Evolutionary conservation across 2,797 vertebrate genomes (phyloP), one percentile per base, ranked within the genome.

Genomic region (Leucoraja ocellata): DNA sequence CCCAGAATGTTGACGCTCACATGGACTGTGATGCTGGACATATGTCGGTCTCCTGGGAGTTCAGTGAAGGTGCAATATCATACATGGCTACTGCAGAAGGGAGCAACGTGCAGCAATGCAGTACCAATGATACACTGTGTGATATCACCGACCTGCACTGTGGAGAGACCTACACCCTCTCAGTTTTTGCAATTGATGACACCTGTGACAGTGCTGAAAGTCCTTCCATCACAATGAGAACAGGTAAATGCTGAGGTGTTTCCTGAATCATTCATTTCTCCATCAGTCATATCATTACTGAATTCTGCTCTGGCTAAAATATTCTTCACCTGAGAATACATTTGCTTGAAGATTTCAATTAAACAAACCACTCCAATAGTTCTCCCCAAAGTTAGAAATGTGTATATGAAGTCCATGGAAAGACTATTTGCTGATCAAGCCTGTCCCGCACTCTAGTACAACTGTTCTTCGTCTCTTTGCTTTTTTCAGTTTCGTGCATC

Each of bases 171-270:
- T 93, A 93, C 54, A 93, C 39, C n/a, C 23, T 93, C n/a, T 80
- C 93, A 23, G 93, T 93, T n/a, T 18, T 1, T 36, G 74, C 76
- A 7, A 76, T 63, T 1, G 97, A 97, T 94, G n/a, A 94, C 2
- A 36, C 95, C 94, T 97, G 97, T 94, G 0, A 14, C 78, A 96
- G 95, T 28, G 88, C 84, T 36, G 63, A 94, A 18, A 96, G 94
- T 94, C 84, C 54, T 84, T 94, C 93, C 94, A 95, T 97, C 93
- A 91, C 95, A 68, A 94, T 97, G 0, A 94, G 95, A 93, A 97
- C 96, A 96, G 96, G 97, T 97, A 95, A 94, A 39, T 92, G 16
- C 11, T n/a, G 71, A 46, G 4, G 32, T 6, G 65, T 73, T 73
- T 16, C 65, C 71, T 2, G 71, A 73, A 86, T 65, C 83, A 16